Base-by-base conservation (phyloP, 2,888 invertebrate genomes). In the Drosophila falleni region DNA sequence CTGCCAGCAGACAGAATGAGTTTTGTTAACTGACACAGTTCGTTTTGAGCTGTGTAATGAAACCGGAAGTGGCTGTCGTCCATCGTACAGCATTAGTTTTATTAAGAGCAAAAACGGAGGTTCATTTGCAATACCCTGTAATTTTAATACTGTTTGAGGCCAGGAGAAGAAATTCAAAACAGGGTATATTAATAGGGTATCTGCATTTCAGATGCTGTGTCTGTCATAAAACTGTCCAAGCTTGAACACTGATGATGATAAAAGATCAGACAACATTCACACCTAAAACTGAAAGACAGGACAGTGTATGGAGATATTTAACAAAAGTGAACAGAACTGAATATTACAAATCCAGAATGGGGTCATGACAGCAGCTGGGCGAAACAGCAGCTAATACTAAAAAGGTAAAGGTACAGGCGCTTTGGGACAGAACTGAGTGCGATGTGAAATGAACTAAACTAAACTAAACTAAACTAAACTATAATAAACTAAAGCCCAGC, bases 191-290 rank as follows among this genome's bases (percentile, higher is more conserved):
- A 16, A 42, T 10, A 33, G 58, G 16, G 64, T 42, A 64, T 35
- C 3, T 15, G 15, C 2, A 16, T 4, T 6, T 1, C 29, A 3
- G 37, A 29, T 55, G 46, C 37, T 42, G 35, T 54, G 49, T 49
- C 51, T 59, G 61, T 65, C 63, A 81, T 68, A 71, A 79, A 87
- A 67, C 72, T 80, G 77, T 80, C 77, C 70, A 74, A 31, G 66
- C 56, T 67, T 49, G 71, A 71, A 74, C 77, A 35, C 83, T 80
- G 83, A 78, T 74, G 86, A 77, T 85, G 86, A 85, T 82, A 82
- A 85, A 80, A 84, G 86, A 87, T 87, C 88, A 82, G 86, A 80
- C 82, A 81, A 72, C 77, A 71, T 60, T 74, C 82, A 66, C 82
- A 87, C 82, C 78, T 56, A 37, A 61, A 47, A 41, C 56, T 70